Evolutionary conservation across 2,113 vertebrate genomes (phyloP), one percentile per base, ranked within the genome.

Genomic region (Clarias batrachus): DNA sequence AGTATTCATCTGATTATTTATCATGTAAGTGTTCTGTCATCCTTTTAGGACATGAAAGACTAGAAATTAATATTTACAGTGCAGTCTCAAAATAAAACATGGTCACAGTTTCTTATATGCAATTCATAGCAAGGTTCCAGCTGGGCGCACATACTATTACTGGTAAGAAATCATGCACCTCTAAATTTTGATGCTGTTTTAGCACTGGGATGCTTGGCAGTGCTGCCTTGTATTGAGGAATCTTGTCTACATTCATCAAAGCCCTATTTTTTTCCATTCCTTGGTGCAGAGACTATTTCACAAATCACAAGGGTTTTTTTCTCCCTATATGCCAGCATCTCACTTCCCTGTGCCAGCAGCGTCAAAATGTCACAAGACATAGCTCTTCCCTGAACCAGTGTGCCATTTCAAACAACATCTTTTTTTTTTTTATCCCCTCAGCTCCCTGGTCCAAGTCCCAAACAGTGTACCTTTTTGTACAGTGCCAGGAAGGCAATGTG

Each of bases 401-500:
- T 89, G 91, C 93, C 80, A 91, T 91, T 95, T 94, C 84, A 88
- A 93, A 93, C 90, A 82, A 91, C 89, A 91, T 93, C 93, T 94
- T 37, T 37, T 37, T 94, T 93, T 95, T 95, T 95, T 95, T 95
- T 90, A 94, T 93, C 92, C 92, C 91, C 91, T 90, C 91, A 88
- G 88, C 90, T 92, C 86, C 89, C 91, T 93, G 91, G 91, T 94
- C 92, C 94, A 94, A 92, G 89, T 93, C 91, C 52, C 71, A 94
- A 90, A 95, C 94, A 95, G 93, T 94, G 92, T 91, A 90, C 88
- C 94, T 95, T 95, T 74, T 95, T 95, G 94, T 95, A 82, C 87
- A 91, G 90, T 62, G 89, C 90, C 89, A 91, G 91, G 87, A 91
- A 89, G 91, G 89, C 90, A 91, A 92, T 93, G 93, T 93, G 92